A percentile compares a stretch with the other conserved stretches of the same genome.
Conservation (phyloP, 1,140 invertebrate species). For the Tyrophagus putrescentiae region DNA sequence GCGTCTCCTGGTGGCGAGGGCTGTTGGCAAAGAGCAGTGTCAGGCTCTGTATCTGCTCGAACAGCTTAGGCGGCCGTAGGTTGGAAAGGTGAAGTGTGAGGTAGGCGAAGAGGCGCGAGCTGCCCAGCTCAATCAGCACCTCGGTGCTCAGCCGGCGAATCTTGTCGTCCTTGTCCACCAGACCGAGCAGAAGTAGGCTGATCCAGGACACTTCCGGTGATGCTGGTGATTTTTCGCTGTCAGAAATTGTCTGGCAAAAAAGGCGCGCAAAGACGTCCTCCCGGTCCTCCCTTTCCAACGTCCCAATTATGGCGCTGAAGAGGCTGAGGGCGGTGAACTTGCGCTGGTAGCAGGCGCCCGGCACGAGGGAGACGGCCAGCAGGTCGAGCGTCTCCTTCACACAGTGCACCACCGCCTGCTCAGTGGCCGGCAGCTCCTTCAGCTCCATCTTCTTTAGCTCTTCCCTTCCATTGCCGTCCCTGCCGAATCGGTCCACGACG, state of each 20-base stretch:
- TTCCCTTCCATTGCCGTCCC: not conserved
- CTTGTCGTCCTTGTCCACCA: conserved; percentile 19
- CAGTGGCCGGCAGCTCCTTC: too few relatives aligned
- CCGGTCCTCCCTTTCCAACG: not conserved
- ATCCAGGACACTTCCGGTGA: not conserved
- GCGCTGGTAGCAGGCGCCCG: conserved; percentile 17
- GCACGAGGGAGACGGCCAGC: not conserved
- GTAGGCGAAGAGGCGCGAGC: not conserved
- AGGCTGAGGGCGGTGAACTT: conserved; percentile 3
- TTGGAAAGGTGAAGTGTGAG: too few relatives aligned
- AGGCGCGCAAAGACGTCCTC: not conserved
- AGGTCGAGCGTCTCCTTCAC: not conserved
- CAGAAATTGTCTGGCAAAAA: not conserved
- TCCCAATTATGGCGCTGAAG: not conserved
- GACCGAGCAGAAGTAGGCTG: not conserved
- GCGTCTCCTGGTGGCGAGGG: conserved; percentile 13
- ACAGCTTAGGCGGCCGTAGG: too few relatives aligned
- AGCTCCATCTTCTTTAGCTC: too few relatives aligned
- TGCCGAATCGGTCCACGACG: not conserved
- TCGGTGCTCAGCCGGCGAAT: not conserved
- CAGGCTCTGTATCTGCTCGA: too few relatives aligned
- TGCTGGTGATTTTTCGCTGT: not conserved
- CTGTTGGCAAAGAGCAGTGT: conserved; percentile 10
- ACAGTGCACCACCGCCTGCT: not conserved
- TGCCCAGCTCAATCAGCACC: conserved; percentile 3